Percentiles rank a stretch among this genome's conserved stretches.
Conservation (phyloP, 2,113 vertebrate species). For the Arvicanthis niloticus region DNA sequence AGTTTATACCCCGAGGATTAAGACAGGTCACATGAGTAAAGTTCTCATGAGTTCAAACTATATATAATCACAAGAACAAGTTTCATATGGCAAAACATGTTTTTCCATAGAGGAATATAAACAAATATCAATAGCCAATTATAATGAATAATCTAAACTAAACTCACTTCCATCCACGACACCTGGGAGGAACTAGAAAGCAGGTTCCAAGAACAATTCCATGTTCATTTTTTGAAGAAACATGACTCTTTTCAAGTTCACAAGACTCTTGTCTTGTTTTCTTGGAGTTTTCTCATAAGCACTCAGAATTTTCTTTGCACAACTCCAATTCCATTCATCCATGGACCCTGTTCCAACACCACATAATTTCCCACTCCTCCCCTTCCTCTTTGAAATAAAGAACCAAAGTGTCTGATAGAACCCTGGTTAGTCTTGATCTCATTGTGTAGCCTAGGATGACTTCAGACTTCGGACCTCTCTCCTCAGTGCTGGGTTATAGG, state of each 20-base stretch:
- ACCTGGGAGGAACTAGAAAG: neutral
- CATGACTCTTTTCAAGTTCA: neutral
- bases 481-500: neutral
- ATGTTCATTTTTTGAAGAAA: neutral
- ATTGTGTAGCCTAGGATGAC: neutral
- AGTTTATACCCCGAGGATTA: neutral
- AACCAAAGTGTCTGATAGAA: neutral
- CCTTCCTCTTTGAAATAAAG: neutral
- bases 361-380: neutral
- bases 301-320: neutral
- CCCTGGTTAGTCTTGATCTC: neutral
- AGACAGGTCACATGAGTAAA: neutral
- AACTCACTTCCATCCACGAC: neutral
- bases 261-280: neutral
- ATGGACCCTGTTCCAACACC: neutral
- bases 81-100: no score
- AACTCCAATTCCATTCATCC: neutral
- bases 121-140: neutral
- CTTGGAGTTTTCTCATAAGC: neutral
- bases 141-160: neutral
- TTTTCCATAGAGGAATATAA: neutral
- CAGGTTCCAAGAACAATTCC: neutral
- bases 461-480: neutral
- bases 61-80: neutral
- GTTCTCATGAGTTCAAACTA: neutral